These are phyloP conservation scores for Temnopleurus reevesii DNA, from an alignment of 53 echinoderm and acorn worm species.

Conservation along the genomic window DNA sequence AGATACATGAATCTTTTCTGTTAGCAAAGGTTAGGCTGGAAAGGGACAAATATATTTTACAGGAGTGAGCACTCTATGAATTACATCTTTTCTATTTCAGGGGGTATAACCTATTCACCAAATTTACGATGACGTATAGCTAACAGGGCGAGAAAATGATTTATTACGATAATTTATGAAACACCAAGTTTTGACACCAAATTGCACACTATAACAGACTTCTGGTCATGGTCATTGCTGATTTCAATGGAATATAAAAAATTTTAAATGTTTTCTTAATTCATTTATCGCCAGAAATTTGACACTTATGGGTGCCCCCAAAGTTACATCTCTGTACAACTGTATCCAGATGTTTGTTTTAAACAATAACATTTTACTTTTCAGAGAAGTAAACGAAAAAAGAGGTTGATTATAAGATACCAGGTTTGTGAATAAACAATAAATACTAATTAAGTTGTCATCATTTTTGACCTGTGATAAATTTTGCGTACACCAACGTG, in stretches of 20 bases:
- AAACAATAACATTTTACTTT: background rate
- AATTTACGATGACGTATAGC: background rate
- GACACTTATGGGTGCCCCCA: background rate
- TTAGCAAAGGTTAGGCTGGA: too few relatives aligned
- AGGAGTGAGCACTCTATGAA: too few relatives aligned
- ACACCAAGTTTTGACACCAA: conserved; percentile 7
- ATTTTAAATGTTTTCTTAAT: conserved; percentile 8
- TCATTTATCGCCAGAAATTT: background rate
- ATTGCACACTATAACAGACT: conserved; percentile 11
- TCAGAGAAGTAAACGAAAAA: background rate
- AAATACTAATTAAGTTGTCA: too few relatives aligned
- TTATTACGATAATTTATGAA: background rate
- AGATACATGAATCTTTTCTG: too few relatives aligned
- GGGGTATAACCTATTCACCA: too few relatives aligned
- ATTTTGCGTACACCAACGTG: too few relatives aligned
- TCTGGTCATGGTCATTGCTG: conserved; percentile 4
- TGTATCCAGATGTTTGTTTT: background rate
- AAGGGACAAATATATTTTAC: too few relatives aligned
- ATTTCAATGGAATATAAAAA: background rate
- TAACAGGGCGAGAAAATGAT: background rate
- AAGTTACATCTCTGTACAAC: background rate
- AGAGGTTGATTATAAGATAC: background rate
- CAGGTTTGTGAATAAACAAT: background rate
- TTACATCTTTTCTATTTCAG: background rate
- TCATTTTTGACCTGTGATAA: too few relatives aligned